Percentiles rank a stretch among this genome's conserved stretches.
Evolutionary conservation across 2,797 vertebrate genomes (phyloP).

Genomic region (Acridotheres tristis): DNA sequence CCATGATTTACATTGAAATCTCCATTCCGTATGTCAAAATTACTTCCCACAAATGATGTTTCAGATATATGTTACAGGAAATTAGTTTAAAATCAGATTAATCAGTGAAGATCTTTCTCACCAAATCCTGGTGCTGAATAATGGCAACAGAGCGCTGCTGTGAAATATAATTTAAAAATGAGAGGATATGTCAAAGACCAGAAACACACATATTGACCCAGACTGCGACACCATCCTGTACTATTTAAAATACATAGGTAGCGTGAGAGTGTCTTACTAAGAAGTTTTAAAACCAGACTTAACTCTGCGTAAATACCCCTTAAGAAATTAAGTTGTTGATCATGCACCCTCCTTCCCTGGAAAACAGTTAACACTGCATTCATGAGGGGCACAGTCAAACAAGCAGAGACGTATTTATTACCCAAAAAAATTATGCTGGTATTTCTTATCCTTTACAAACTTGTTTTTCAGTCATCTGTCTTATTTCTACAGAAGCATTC

Average conservation of each 20-base stretch:
- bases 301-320: neutral
- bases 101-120: neutral
- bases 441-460: neutral
- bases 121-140: neutral
- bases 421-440: neutral
- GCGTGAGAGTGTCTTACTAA: neutral
- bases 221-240: neutral
- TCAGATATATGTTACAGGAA: neutral
- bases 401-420: neutral
- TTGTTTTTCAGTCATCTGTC: neutral
- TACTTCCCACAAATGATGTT: neutral
- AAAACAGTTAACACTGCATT: neutral
- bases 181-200: neutral
- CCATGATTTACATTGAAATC: neutral
- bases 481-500: neutral
- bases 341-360: neutral
- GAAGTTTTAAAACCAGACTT: neutral
- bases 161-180: neutral
- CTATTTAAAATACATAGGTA: neutral
- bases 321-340: neutral
- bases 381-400: neutral
- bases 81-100: neutral
- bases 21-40: neutral
- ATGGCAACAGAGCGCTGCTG: accelerated
- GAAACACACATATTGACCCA: neutral